These are phyloP conservation scores for Bucco capensis DNA, from an alignment of 2,113 vertebrate genomes.

Conservation along the genomic window DNA sequence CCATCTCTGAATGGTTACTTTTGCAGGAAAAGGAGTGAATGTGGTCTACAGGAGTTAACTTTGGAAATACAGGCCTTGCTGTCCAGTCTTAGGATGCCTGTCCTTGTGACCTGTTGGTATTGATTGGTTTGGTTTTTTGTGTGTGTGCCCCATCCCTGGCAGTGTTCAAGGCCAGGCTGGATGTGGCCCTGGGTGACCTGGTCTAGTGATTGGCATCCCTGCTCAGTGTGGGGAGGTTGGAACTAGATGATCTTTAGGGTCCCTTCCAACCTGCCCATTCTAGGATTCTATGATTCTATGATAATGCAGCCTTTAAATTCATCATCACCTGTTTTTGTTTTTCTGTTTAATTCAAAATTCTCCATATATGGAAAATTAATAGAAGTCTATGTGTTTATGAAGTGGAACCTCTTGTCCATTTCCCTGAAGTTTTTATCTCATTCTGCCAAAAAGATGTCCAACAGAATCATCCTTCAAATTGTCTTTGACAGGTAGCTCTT, in stretches of 20 bases:
- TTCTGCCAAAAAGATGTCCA: neutral
- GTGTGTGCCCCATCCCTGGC: no score
- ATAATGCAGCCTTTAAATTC: neutral
- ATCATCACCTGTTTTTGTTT: neutral
- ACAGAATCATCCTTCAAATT: neutral
- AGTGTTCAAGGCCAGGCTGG: no score
- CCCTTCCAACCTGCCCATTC: no score
- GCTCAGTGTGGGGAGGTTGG: no score
- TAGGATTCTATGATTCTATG: no score
- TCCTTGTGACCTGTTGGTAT: neutral
- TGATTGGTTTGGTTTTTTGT: neutral
- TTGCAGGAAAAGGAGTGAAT: neutral
- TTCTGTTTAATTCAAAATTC: neutral
- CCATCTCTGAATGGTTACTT: neutral
- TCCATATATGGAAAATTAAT: neutral
- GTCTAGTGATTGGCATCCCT: no score
- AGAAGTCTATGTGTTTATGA: neutral
- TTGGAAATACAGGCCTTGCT: neutral
- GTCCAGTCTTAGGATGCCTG: neutral
- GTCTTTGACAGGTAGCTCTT: neutral
- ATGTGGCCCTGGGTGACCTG: no score
- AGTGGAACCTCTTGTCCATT: neutral
- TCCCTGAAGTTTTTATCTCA: neutral
- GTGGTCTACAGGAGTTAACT: neutral
- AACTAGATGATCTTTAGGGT: no score